Conservation (phyloP, 2,113 vertebrate genomes). For the Brachypodius melanocephalos region DNA sequence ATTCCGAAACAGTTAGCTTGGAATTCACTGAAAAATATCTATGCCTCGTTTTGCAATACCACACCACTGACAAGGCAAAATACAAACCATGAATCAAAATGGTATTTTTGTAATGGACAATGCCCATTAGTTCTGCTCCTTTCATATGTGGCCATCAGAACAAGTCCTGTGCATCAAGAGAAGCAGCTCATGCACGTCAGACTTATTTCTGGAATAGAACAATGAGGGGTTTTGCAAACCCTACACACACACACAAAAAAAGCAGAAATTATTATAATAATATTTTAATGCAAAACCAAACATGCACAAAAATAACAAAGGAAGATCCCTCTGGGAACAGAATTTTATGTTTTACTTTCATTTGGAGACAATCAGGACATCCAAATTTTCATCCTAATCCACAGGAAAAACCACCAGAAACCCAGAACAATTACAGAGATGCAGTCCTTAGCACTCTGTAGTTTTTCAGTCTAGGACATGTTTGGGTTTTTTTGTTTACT, state of each 20-base stretch:
- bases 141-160: not conserved
- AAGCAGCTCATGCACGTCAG: not conserved
- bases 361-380: not conserved
- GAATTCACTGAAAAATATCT: conserved; percentile 1
- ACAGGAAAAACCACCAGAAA: not conserved
- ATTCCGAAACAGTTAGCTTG: not conserved
- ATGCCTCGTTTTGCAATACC: not conserved
- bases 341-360: not conserved
- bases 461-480: not conserved
- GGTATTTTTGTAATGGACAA: conserved; percentile 9
- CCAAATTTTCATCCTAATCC: not conserved
- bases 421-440: not conserved
- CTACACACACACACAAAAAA: not conserved
- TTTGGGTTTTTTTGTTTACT: not conserved
- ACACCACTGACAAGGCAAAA: not conserved
- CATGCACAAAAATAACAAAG: not conserved
- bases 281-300: not conserved
- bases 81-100: conserved; percentile 12
- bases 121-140: not conserved
- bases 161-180: not conserved
- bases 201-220: not conserved
- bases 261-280: not conserved
- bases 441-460: not conserved
- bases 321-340: not conserved
- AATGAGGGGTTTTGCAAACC: not conserved